Evolutionary conservation across 1,140 invertebrate genomes (phyloP).

Genomic region (Ceratina australensis): DNA sequence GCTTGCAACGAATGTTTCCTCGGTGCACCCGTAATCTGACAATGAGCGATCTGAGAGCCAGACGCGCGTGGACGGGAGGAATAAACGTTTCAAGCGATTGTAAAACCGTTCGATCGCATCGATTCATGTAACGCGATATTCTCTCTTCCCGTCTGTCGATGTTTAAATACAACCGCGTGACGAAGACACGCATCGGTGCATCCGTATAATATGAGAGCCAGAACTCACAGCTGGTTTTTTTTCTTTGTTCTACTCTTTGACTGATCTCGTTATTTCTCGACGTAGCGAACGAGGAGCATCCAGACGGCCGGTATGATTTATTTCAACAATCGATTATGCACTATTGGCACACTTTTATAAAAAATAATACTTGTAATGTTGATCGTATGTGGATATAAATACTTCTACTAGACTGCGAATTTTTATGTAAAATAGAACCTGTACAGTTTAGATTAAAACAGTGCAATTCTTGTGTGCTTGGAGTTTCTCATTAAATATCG

Average conservation of each 20-base stretch:
- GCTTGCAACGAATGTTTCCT: not conserved
- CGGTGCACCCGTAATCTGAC: not conserved
- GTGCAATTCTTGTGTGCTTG: too few relatives aligned
- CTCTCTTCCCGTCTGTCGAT: constrained; percentile 15
- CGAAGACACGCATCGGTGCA: constrained; percentile 27
- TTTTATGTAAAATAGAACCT: too few relatives aligned
- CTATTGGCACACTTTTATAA: too few relatives aligned
- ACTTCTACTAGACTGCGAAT: too few relatives aligned
- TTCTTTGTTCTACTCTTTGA: constrained; percentile 23
- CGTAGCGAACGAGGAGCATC: too few relatives aligned
- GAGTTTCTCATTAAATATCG: too few relatives aligned
- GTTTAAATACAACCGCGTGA: constrained; percentile 36
- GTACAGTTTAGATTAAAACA: too few relatives aligned
- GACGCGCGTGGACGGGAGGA: not conserved
- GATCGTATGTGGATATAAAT: too few relatives aligned
- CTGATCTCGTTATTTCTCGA: not conserved
- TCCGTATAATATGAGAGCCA: constrained; percentile 2
- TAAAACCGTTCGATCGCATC: constrained; percentile 1
- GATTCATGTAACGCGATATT: not conserved
- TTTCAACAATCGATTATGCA: too few relatives aligned
- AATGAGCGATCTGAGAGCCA: not conserved
- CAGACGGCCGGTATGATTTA: too few relatives aligned
- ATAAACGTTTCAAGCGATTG: not conserved
- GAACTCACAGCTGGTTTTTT: not conserved
- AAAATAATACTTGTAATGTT: too few relatives aligned